These are phyloP conservation scores for Procambarus virginalis DNA, from an alignment of 1,140 invertebrate species.

Conservation along the genomic window DNA sequence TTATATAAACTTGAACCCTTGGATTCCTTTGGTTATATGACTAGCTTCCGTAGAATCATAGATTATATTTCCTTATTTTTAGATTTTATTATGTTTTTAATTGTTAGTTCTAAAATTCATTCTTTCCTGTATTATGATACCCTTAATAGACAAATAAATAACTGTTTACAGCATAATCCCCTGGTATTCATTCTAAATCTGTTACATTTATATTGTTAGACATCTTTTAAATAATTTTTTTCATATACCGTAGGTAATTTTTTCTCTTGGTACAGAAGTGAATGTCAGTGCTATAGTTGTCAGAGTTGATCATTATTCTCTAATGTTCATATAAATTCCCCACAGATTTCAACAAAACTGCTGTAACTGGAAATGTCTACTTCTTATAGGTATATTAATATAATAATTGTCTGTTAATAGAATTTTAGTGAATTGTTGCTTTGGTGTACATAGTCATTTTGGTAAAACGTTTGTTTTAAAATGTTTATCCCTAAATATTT, in stretches of 20 bases:
- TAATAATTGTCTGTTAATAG: constrained; percentile 20
- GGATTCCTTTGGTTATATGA: too few relatives aligned
- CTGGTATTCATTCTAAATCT: too few relatives aligned
- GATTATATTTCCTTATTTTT: too few relatives aligned
- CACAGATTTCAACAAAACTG: constrained; percentile 54
- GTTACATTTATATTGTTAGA: too few relatives aligned
- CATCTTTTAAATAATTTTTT: not conserved
- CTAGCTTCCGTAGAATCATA: too few relatives aligned
- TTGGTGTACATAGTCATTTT: constrained; percentile 12
- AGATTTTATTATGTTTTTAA: too few relatives aligned
- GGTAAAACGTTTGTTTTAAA: not conserved
- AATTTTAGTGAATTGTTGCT: constrained; percentile 45
- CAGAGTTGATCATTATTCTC: not conserved
- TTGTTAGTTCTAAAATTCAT: too few relatives aligned
- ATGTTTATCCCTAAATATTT: constrained; percentile 5
- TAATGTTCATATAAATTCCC: constrained; percentile 14
- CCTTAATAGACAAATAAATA: too few relatives aligned
- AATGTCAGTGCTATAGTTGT: not conserved
- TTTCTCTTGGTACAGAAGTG: not conserved
- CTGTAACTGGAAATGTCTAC: constrained; percentile 56
- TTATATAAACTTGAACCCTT: too few relatives aligned
- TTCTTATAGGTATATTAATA: constrained; percentile 47
- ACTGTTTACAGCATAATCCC: too few relatives aligned
- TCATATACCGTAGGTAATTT: not conserved
- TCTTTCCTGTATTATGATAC: too few relatives aligned